Evolutionary conservation across 1,140 invertebrate species (phyloP).

Genomic region (Cardiocondyla obscurior): DNA sequence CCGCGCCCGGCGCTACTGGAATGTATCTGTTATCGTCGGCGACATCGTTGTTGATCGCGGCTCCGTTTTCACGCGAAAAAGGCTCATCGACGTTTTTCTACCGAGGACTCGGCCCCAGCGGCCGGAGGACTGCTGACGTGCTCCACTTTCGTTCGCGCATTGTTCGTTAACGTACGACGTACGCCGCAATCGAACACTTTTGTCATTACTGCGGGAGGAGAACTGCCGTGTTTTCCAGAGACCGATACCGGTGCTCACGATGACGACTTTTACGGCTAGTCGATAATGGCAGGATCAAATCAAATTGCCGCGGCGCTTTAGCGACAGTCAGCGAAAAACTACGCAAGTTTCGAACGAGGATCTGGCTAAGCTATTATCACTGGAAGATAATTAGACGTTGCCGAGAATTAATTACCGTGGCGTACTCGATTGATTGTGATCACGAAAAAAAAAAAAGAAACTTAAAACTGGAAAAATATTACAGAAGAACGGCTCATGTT

Average conservation of each 20-base stretch:
- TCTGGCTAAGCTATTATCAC: neutral
- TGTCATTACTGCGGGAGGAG: slow-evolving; percentile 16
- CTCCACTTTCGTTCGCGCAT: slow-evolving; percentile 32
- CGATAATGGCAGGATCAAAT: slow-evolving; percentile 22
- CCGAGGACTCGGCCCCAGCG: neutral
- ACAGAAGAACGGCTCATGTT: neutral
- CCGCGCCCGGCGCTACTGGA: neutral
- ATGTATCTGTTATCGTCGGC: slow-evolving; percentile 48
- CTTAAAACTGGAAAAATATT: slow-evolving; percentile 3
- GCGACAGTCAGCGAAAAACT: neutral
- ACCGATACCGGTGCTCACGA: neutral
- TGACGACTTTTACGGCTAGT: neutral
- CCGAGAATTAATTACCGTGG: slow-evolving; percentile 15
- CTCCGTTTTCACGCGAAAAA: slow-evolving; percentile 30
- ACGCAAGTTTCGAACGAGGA: neutral
- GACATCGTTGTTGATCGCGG: slow-evolving; percentile 34
- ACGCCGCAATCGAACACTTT: slow-evolving; percentile 25
- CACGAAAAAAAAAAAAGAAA: neutral
- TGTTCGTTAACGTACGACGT: slow-evolving; percentile 21
- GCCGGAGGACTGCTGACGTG: slow-evolving; percentile 36
- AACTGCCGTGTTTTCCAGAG: neutral
- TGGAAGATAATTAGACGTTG: slow-evolving; percentile 29
- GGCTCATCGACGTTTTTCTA: slow-evolving; percentile 35
- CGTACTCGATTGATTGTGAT: slow-evolving; percentile 19
- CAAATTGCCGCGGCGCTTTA: neutral